Conservation (phyloP, 2,797 vertebrate species). For the Galaxias olidus region DNA sequence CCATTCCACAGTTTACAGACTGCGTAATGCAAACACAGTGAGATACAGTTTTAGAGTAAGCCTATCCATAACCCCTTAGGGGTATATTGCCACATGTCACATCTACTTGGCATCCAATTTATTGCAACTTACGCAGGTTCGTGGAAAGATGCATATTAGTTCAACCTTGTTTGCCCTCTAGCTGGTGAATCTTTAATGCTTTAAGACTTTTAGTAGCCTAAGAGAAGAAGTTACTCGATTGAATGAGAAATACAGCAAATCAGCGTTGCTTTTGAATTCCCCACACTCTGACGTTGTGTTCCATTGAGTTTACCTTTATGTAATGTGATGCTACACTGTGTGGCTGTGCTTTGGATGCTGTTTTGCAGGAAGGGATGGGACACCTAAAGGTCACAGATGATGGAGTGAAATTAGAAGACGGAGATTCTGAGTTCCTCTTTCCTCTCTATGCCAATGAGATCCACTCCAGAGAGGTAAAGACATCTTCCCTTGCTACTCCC, state of each 20-base stretch:
- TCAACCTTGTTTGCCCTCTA: slow-evolving; percentile 8
- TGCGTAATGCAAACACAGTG: slow-evolving; percentile 12
- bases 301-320: not conserved
- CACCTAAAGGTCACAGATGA: slow-evolving; percentile 84
- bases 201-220: not conserved
- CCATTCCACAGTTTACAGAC: slow-evolving; percentile 5
- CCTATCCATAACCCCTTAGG: not conserved
- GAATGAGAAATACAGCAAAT: slow-evolving; percentile 1
- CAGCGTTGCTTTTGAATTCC: not conserved
- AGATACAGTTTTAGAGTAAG: slow-evolving; percentile 2
- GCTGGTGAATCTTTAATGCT: not conserved
- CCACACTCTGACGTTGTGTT: no score
- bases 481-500: not conserved
- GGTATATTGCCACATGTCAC: slow-evolving; percentile 1
- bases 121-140: not conserved
- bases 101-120: not conserved
- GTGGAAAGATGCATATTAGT: slow-evolving; percentile 3
- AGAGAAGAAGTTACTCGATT: not conserved
- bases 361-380: slow-evolving; percentile 90
- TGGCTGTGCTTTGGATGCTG: slow-evolving; percentile 32
- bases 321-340: not conserved
- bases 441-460: slow-evolving; percentile 93
- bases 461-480: slow-evolving; percentile 88
- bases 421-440: slow-evolving; percentile 93
- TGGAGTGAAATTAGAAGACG: slow-evolving; percentile 85